Evolutionary conservation across 2,888 invertebrate genomes (phyloP).

Genomic region (Microctonus hyperodae): DNA sequence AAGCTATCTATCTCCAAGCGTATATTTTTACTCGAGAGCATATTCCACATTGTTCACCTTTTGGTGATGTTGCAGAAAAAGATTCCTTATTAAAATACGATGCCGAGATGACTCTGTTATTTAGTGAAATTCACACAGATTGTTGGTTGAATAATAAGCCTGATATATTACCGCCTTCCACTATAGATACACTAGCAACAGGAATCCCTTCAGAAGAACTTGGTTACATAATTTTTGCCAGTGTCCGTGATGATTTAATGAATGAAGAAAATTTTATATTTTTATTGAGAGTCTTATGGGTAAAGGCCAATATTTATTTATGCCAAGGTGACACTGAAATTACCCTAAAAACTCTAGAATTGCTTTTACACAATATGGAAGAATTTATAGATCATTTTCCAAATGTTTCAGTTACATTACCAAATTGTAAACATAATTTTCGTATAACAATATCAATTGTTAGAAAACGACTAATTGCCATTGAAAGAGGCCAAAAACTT

Average conservation of each 20-base stretch:
- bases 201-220: slow-evolving; percentile 64
- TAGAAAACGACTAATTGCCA: slow-evolving; percentile 64
- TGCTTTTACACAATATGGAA: slow-evolving; percentile 52
- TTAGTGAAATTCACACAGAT: slow-evolving; percentile 66
- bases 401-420: slow-evolving; percentile 61
- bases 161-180: slow-evolving; percentile 48
- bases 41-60: slow-evolving; percentile 65
- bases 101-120: slow-evolving; percentile 65
- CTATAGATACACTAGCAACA: slow-evolving; percentile 52
- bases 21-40: slow-evolving; percentile 70
- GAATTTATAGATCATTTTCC: slow-evolving; percentile 50
- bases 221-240: slow-evolving; percentile 64
- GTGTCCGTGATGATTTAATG: slow-evolving; percentile 63
- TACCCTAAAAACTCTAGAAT: slow-evolving; percentile 65
- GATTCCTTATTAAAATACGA: slow-evolving; percentile 62
- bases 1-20: slow-evolving; percentile 68
- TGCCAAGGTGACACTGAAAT: slow-evolving; percentile 65
- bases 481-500: slow-evolving; percentile 66
- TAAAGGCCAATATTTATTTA: slow-evolving; percentile 66
- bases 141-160: slow-evolving; percentile 55
- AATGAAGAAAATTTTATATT: slow-evolving; percentile 57
- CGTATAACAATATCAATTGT: slow-evolving; percentile 63
- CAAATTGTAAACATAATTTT: slow-evolving; percentile 67
- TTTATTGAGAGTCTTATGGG: slow-evolving; percentile 66
- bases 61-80: slow-evolving; percentile 59